Evolutionary conservation across 1,140 invertebrate genomes (phyloP), one percentile per base, ranked within the genome.

Genomic region (Caenorhabditis tropicalis): DNA sequence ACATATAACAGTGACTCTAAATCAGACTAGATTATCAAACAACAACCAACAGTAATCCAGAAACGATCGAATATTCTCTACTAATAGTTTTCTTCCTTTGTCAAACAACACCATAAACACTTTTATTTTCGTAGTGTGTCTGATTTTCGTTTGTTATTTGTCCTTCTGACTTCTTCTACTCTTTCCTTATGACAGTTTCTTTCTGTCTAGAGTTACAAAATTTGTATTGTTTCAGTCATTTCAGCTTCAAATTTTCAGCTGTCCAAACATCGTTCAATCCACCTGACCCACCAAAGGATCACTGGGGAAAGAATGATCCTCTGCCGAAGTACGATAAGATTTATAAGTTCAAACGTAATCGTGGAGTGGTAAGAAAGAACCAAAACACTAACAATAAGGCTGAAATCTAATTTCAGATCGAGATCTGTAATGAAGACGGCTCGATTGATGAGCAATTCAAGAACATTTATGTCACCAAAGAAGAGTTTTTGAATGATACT

Each of bases 201-300:
- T 12, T 43, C 5, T 43, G 5, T 51, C 33, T 33, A n/a, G 10
- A 74, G 6, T 58, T 56, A 5, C 16, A 19, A 53, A 16, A 74
- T 39, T 48, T 46, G n/a, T 21, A 33, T 60, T 43, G 4, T 19
- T 39, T 1, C 16, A 24, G 29, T n/a, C 7, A 9, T 51, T 36
- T 81, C 46, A 15, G 33, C 5, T 48, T 10, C 12, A 3, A 36
- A 2, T 79, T 83, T 90, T 88, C 56, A 90, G 89, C 89, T 21
- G 87, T 88, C n/a, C 82, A 89, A 53, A 90, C 89, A 4, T 90
- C 90, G 1, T 91, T 90, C 85, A 70, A 91, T 60, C 90, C 90
- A 31, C 90, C 90, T n/a, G 88, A 89, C 53, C 90, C 90, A 10
- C 90, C 90, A 49, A 56, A 48, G 12, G 90, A 91, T 80, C 90